phyloP scores from a whole-genome alignment of 1,140 invertebrate species.

The Nixonia krombeini region DNA sequence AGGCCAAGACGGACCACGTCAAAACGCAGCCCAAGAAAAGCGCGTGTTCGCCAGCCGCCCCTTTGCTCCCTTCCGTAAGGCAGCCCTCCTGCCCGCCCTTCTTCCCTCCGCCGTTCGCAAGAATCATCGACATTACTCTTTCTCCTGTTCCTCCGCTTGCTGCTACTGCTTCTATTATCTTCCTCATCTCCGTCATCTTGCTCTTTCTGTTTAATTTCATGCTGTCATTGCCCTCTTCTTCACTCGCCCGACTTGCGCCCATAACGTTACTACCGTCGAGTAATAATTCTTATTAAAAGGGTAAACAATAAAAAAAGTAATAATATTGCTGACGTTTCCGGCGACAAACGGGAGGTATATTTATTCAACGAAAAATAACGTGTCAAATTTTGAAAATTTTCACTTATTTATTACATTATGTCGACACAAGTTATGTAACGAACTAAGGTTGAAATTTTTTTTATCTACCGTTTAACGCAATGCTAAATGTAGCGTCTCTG shows the following conservation, averaged over 20 bases:
- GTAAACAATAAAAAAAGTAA: too few species aligned
- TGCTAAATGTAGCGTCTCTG: too few species aligned
- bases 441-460: too few species aligned
- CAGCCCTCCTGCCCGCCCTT: constrained; percentile 16
- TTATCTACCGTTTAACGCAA: too few species aligned
- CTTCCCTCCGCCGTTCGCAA: constrained; percentile 25
- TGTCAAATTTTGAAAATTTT: too few species aligned
- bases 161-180: constrained; percentile 26
- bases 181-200: constrained; percentile 37
- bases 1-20: constrained; percentile 29
- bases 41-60: constrained; percentile 28
- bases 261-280: background rate
- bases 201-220: constrained; percentile 40
- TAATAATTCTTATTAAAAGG: too few species aligned
- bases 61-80: constrained; percentile 32
- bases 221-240: constrained; percentile 37
- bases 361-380: too few species aligned
- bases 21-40: constrained; percentile 36
- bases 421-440: too few species aligned
- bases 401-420: too few species aligned
- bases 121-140: constrained; percentile 41
- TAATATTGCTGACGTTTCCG: background rate
- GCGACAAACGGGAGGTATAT: too few species aligned
- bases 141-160: constrained; percentile 20
- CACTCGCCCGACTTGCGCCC: constrained; percentile 5